phyloP scores from a whole-genome alignment of 2,888 invertebrate species.

The Polydrusus tereticollis region DNA sequence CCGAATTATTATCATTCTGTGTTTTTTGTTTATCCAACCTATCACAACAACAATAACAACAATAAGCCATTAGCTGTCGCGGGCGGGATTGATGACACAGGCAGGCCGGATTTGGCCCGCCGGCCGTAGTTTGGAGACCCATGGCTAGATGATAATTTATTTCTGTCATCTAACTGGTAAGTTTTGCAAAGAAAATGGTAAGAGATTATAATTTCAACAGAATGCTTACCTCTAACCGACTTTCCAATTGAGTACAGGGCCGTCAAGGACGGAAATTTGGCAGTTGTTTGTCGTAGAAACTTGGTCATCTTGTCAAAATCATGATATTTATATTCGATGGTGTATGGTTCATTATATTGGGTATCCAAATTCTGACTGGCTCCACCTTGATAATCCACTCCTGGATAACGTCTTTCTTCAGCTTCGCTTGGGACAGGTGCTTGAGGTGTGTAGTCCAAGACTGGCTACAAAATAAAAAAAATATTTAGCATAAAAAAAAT shows the following conservation, averaged over 20 bases:
- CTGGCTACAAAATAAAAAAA: neutral
- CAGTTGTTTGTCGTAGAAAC: slow-evolving; percentile 84
- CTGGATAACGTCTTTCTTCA: slow-evolving; percentile 31
- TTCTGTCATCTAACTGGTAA: no score
- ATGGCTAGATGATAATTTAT: no score
- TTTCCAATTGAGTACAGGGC: slow-evolving; percentile 94
- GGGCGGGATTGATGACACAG: no score
- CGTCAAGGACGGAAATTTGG: slow-evolving; percentile 87
- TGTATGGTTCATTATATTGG: slow-evolving; percentile 57
- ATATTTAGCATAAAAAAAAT: neutral
- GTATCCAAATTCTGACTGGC: slow-evolving; percentile 29
- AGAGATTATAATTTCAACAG: no score
- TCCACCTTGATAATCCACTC: slow-evolving; percentile 4
- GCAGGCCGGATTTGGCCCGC: no score
- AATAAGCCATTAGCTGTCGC: no score
- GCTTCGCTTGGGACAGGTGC: neutral
- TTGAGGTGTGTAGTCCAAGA: slow-evolving; percentile 4
- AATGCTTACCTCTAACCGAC: slow-evolving; percentile 86
- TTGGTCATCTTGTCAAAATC: slow-evolving; percentile 88
- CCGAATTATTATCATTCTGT: no score
- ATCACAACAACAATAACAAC: no score
- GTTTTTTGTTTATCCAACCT: no score
- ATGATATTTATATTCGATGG: slow-evolving; percentile 85
- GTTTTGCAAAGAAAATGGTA: no score
- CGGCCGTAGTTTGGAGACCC: no score